These are phyloP conservation scores for Holacanthella duospinosa DNA, from an alignment of 2,888 invertebrate genomes.

Conservation along the genomic window DNA sequence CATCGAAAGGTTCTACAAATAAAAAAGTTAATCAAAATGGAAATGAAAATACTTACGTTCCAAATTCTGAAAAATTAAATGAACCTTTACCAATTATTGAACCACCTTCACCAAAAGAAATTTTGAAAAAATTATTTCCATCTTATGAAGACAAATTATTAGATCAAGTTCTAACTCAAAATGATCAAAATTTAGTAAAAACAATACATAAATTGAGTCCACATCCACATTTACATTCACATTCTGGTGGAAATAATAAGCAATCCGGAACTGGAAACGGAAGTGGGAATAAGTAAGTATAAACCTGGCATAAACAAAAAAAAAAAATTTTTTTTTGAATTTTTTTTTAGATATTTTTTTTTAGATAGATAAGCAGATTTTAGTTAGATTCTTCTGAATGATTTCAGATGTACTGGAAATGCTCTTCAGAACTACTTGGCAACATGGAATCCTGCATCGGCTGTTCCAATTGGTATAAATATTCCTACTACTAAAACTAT, in stretches of 20 bases:
- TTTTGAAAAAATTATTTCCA: conserved; percentile 33
- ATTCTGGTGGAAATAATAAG: conserved; percentile 9
- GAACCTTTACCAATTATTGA: conserved; percentile 4
- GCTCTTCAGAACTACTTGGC: conserved; percentile 36
- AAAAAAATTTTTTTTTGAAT: no score
- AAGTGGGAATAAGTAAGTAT: neutral
- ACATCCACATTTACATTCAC: conserved; percentile 11
- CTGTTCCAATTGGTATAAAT: neutral
- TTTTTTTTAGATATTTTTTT: neutral
- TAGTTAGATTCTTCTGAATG: neutral
- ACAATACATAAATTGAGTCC: conserved; percentile 36
- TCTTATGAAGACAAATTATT: conserved; percentile 32
- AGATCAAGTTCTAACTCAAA: conserved; percentile 33
- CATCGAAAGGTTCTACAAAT: neutral
- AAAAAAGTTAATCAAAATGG: neutral
- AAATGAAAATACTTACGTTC: no score
- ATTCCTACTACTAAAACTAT: neutral
- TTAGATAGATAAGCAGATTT: neutral
- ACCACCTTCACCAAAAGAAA: conserved; percentile 28
- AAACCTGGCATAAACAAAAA: neutral
- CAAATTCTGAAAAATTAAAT: neutral
- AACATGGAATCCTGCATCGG: conserved; percentile 25
- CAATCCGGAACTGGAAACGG: neutral
- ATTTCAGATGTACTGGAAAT: conserved; percentile 33
- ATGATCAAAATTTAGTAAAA: conserved; percentile 36